These are phyloP conservation scores for Drosophila mayri DNA, from an alignment of 1,140 invertebrate species.

Conservation along the genomic window DNA sequence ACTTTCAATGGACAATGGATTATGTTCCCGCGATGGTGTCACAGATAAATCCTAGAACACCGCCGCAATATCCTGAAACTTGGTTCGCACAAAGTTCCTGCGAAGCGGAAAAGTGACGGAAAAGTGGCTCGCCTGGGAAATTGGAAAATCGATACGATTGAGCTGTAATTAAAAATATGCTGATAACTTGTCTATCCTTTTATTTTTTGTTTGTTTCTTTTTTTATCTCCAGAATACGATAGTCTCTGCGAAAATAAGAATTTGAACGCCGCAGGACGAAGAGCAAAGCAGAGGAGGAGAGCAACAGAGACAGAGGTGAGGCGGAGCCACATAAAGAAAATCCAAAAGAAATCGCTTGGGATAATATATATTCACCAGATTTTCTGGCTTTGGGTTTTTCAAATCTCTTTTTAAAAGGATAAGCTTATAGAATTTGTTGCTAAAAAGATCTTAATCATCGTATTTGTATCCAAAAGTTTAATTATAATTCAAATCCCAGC, in stretches of 20 bases:
- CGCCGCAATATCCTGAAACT: neutral
- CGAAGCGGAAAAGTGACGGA: constrained; percentile 8
- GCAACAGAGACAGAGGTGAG: constrained; percentile 18
- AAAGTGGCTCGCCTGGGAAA: constrained; percentile 5
- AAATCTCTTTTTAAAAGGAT: no score
- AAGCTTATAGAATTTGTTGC: no score
- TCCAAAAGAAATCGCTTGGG: neutral
- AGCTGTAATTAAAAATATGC: constrained; percentile 52
- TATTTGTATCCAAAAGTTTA: no score
- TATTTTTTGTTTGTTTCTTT: neutral
- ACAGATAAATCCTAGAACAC: neutral
- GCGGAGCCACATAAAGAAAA: constrained; percentile 12
- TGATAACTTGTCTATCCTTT: constrained; percentile 21
- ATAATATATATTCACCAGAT: neutral
- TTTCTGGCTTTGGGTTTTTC: no score
- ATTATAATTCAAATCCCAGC: neutral
- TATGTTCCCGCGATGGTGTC: neutral
- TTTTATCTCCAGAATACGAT: neutral
- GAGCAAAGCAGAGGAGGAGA: neutral
- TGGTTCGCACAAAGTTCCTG: neutral
- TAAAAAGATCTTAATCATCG: no score
- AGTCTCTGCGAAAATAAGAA: constrained; percentile 6
- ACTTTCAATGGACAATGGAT: neutral
- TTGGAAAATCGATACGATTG: constrained; percentile 59
- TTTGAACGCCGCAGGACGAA: constrained; percentile 7